A percentile compares a stretch with the other conserved stretches of the same genome.
phyloP scores from a whole-genome alignment of 2,888 invertebrate genomes.

The Pteria penguin region DNA sequence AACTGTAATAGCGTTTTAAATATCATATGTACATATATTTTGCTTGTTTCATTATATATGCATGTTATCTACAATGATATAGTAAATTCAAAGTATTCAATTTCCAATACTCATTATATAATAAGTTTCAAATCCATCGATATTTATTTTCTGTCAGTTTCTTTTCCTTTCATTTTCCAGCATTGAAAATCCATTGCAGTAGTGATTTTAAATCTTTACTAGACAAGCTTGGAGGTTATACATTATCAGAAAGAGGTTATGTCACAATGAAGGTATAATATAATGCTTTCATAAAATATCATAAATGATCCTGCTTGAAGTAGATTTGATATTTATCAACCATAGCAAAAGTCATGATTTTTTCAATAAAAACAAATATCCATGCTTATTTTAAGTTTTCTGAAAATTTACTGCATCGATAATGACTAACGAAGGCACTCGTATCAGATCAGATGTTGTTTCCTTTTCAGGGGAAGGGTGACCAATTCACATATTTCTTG shows the following conservation, averaged over 20 bases:
- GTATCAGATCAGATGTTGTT: neutral
- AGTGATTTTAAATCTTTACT: conserved; percentile 75
- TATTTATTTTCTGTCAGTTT: no score
- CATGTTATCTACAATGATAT: neutral
- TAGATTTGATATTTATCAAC: no score
- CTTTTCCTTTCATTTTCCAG: conserved; percentile 58
- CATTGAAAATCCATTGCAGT: conserved; percentile 80
- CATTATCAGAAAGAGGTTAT: conserved; percentile 78
- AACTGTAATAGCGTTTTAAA: no score
- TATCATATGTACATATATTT: no score
- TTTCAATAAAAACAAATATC: no score
- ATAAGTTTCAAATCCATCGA: no score
- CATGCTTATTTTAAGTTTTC: no score
- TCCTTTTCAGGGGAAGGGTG: conserved; percentile 79
- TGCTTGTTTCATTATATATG: neutral
- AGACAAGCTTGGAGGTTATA: conserved; percentile 80
- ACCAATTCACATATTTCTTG: conserved; percentile 80
- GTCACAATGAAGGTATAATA: conserved; percentile 80
- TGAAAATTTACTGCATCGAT: no score
- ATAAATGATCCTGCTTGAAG: no score
- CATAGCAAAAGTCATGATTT: no score
- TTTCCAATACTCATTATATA: neutral
- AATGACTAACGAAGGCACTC: neutral
- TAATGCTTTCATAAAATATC: no score
- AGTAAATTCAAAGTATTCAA: neutral